Percentiles rank a stretch among this genome's conserved stretches.
These are phyloP conservation scores for Caerostris darwini DNA, from an alignment of 1,140 invertebrate species.

Conservation along the genomic window DNA sequence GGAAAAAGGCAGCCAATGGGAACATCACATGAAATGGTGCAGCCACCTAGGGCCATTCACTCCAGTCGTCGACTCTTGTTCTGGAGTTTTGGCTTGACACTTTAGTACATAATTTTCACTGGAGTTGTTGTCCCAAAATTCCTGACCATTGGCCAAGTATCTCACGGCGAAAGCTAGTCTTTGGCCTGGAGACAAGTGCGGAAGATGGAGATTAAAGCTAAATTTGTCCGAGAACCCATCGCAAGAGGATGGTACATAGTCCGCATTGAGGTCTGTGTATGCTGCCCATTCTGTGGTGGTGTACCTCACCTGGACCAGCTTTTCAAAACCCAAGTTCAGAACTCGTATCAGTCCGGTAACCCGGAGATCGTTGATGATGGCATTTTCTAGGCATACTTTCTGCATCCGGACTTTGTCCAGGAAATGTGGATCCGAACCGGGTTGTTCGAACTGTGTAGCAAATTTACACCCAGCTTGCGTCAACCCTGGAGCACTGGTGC, in stretches of 20 bases:
- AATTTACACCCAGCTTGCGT: constrained; percentile 80
- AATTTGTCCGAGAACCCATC: constrained; percentile 94
- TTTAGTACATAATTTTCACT: constrained; percentile 93
- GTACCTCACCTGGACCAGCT: constrained; percentile 93
- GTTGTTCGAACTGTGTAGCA: constrained; percentile 93
- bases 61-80: background rate
- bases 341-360: constrained; percentile 94
- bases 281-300: constrained; percentile 92
- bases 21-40: constrained; percentile 76
- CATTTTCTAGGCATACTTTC: constrained; percentile 92
- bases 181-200: constrained; percentile 83
- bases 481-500: background rate
- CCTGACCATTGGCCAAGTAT: constrained; percentile 90
- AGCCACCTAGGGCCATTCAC: constrained; percentile 61
- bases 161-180: constrained; percentile 91
- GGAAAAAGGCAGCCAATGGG: constrained; percentile 24
- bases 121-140: constrained; percentile 95
- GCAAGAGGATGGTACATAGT: constrained; percentile 93
- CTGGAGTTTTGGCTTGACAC: constrained; percentile 82
- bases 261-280: constrained; percentile 88
- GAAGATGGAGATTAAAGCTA: constrained; percentile 88
- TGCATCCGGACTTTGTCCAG: constrained; percentile 88
- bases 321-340: constrained; percentile 94
- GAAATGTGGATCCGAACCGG: constrained; percentile 88
- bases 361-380: constrained; percentile 86